Evolutionary conservation across 2,888 invertebrate genomes (phyloP), one percentile per base, ranked within the genome.

Genomic region (Andrena haemorrhoa): DNA sequence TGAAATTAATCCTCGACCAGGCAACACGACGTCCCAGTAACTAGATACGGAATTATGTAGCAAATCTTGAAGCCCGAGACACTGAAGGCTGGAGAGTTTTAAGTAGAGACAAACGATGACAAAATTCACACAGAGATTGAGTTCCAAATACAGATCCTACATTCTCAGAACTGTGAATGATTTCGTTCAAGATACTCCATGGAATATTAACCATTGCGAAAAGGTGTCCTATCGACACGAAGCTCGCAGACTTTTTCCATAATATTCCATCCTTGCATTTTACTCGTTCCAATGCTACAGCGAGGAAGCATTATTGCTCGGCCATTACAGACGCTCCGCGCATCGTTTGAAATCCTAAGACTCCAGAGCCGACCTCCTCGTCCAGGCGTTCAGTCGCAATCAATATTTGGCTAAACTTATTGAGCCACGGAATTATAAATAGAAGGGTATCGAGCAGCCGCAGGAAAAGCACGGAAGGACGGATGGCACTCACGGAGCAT

Each of bases 361-460:
- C 47, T 71, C 60, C 12, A 63, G 51, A 33, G 61, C 51, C 33
- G 31, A 49, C 10, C 56, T 56, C 71, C 8, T 6, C 3, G 16
- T 12, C 16, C 29, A 41, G 51, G 33, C 51, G 63, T 41, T 63
- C 23, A 8, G 33, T 1, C 61, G 26, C 41, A 20, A 71, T 71
- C 60, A 61, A 71, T 71, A 71, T 60, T 61, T 60, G 23, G 8
- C 70, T 49, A 49, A 60, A 47, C 31, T 56, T 56, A 56, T 56
- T 7, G 60, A 71, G 16, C 12, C 47, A 3, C 49, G 7, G 23
- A 60, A 60, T 71, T 61, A 53, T 72, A 72, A 72, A 64, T 72
- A 64, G 64, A 63, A 35, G 26, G 8, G n/a, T 64, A 71, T 73
- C 53, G 73, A 73, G 41, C 64, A 35, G 16, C 53, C 23, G 41